phyloP scores from a whole-genome alignment of 1,140 invertebrate genomes.

The Argopecten irradians region DNA sequence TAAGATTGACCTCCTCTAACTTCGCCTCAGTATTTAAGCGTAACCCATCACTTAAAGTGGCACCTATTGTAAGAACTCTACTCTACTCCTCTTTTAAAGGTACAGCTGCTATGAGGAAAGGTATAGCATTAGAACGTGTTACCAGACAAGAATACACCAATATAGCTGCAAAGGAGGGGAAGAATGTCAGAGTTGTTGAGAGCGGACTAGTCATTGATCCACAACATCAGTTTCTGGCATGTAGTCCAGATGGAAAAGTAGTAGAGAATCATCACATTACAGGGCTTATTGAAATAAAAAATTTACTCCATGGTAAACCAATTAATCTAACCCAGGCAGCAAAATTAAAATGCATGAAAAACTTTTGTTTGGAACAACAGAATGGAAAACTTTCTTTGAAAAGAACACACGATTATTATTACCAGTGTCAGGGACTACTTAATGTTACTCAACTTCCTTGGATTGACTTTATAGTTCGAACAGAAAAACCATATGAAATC shows the following conservation, averaged over 20 bases:
- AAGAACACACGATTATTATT: slow-evolving; percentile 49
- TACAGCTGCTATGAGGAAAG: slow-evolving; percentile 26
- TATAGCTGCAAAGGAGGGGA: not conserved
- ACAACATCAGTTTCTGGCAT: slow-evolving; percentile 26
- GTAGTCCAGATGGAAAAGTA: slow-evolving; percentile 24
- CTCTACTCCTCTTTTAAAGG: slow-evolving; percentile 29
- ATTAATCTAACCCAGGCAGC: slow-evolving; percentile 28
- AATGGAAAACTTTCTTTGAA: slow-evolving; percentile 37
- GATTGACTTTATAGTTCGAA: slow-evolving; percentile 46
- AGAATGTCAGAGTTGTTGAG: not conserved
- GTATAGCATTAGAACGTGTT: slow-evolving; percentile 7
- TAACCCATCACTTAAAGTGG: slow-evolving; percentile 20
- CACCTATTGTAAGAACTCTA: not conserved
- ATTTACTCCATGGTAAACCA: slow-evolving; percentile 26
- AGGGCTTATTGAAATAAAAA: slow-evolving; percentile 47
- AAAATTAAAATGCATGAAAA: not conserved
- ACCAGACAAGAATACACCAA: slow-evolving; percentile 39
- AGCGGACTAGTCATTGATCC: slow-evolving; percentile 20
- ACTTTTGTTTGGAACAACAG: slow-evolving; percentile 31
- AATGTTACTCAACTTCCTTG: slow-evolving; percentile 40
- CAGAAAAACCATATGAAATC: slow-evolving; percentile 46
- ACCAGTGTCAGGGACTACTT: slow-evolving; percentile 45
- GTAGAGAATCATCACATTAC: not conserved
- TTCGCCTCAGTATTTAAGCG: slow-evolving; percentile 32
- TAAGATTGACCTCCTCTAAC: slow-evolving; percentile 34